Percentiles rank a stretch among this genome's conserved stretches.
Conservation (phyloP, 1,140 invertebrate genomes). For the Euwallacea similis region DNA sequence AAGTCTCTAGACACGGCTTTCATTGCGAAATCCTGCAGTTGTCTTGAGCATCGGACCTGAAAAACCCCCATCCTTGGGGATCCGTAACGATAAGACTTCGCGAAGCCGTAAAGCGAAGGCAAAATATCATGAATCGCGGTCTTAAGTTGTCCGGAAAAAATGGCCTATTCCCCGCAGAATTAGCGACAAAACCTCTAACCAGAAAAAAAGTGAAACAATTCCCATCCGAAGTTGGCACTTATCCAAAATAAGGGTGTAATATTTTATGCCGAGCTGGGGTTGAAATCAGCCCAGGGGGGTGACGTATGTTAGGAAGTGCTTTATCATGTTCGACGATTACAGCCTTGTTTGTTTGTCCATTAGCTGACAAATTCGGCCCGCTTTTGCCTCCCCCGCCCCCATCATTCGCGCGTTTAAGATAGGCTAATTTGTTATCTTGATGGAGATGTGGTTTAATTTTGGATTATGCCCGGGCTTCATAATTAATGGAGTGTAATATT, state of each 20-base stretch:
- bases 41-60: too few species aligned
- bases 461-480: conserved; percentile 25
- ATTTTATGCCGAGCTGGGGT: conserved; percentile 2
- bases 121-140: too few species aligned
- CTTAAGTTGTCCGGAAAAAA: too few species aligned
- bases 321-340: conserved; percentile 38
- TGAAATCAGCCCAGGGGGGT: conserved; percentile 6
- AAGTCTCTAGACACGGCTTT: too few species aligned
- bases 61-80: too few species aligned
- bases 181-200: too few species aligned
- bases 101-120: too few species aligned
- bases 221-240: background rate
- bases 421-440: conserved; percentile 38
- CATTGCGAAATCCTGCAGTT: too few species aligned
- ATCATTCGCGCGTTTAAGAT: conserved; percentile 19
- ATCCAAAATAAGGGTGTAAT: conserved; percentile 6
- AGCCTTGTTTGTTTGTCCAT: conserved; percentile 38
- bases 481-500: conserved; percentile 32
- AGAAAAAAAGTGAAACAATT: too few species aligned
- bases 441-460: conserved; percentile 34
- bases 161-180: too few species aligned
- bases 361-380: conserved; percentile 34
- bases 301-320: conserved; percentile 35
- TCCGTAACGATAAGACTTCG: too few species aligned
- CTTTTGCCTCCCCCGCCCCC: conserved; percentile 18